Percentiles rank a stretch among this genome's conserved stretches.
Conservation (phyloP, 2,888 invertebrate genomes). For the Aspidapion aeneum region DNA sequence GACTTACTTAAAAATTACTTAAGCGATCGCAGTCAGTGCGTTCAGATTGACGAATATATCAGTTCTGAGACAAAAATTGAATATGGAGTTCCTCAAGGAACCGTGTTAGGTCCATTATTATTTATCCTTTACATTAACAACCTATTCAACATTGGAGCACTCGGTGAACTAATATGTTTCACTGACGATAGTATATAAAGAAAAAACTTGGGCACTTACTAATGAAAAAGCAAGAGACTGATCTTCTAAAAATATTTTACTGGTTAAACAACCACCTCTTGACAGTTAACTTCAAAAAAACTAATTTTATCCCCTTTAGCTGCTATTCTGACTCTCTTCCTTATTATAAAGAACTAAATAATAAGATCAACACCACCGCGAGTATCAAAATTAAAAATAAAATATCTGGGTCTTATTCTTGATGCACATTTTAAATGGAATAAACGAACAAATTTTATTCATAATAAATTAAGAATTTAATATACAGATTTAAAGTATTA, state of each 20-base stretch:
- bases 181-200: background rate
- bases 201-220: background rate
- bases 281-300: background rate
- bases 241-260: background rate
- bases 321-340: no score
- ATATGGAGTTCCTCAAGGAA: background rate
- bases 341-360: no score
- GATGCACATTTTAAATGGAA: no score
- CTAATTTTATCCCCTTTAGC: slow-evolving; percentile 1
- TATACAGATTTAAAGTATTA: background rate
- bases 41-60: background rate
- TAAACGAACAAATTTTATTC: background rate
- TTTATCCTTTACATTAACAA: no score
- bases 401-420: no score
- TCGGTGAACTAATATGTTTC: background rate
- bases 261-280: background rate
- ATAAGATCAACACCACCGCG: no score
- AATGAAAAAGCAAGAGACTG: background rate
- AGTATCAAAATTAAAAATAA: background rate
- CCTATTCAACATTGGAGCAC: background rate
- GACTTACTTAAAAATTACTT: background rate
- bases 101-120: no score
- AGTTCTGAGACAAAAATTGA: background rate
- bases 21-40: background rate
- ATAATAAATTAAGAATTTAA: background rate